Percentiles rank a stretch among this genome's conserved stretches.
These are phyloP conservation scores for Empis livida DNA, from an alignment of 2,888 invertebrate genomes.

Conservation along the genomic window DNA sequence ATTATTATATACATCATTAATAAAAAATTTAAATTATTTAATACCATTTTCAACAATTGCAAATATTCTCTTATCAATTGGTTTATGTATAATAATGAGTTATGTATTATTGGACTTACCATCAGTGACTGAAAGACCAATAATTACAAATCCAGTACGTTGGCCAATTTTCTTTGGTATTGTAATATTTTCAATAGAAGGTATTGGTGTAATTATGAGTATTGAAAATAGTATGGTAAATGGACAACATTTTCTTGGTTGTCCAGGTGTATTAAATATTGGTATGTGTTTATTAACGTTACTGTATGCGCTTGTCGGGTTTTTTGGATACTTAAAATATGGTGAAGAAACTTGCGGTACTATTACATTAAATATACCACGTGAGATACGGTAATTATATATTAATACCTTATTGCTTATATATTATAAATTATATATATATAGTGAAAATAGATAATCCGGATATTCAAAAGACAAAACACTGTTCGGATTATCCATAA, in stretches of 20 bases:
- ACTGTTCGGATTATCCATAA: too few species aligned
- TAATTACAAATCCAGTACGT: too few species aligned
- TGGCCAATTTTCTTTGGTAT: conserved; percentile 49
- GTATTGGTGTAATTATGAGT: conserved; percentile 74
- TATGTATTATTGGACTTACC: conserved; percentile 66
- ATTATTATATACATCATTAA: conserved; percentile 59
- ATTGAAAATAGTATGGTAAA: conserved; percentile 81
- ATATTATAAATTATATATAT: too few species aligned
- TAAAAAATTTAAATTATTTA: conserved; percentile 69
- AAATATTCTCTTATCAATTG: conserved; percentile 72
- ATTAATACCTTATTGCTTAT: too few species aligned
- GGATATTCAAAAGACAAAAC: too few species aligned
- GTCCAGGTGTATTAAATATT: conserved; percentile 66
- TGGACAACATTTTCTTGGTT: conserved; percentile 60
- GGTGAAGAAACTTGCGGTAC: conserved; percentile 55
- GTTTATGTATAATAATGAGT: conserved; percentile 80
- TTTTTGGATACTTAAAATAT: conserved; percentile 73
- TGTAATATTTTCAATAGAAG: conserved; percentile 85
- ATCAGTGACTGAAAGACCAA: conserved; percentile 35
- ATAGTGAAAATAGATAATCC: too few species aligned
- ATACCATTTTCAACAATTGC: conserved; percentile 92
- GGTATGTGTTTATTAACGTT: conserved; percentile 66
- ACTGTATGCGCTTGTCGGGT: conserved; percentile 65
- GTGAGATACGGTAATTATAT: too few species aligned
- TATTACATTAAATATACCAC: conserved; percentile 67